phyloP scores from a whole-genome alignment of 2,113 vertebrate species.

The Pipra filicauda region DNA sequence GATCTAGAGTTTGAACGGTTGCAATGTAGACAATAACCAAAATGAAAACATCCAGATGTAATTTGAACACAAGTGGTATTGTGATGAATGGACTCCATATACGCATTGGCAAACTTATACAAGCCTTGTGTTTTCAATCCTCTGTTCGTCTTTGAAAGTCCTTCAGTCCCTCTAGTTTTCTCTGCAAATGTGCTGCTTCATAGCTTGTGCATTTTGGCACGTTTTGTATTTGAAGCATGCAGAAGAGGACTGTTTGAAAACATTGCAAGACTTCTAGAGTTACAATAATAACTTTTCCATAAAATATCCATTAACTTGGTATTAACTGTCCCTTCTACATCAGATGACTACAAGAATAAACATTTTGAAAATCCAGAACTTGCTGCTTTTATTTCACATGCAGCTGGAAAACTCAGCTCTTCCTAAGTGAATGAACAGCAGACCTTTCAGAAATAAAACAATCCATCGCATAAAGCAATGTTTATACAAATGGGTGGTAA shows the following conservation, averaged over 20 bases:
- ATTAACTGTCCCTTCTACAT: constrained; percentile 29
- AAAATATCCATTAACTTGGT: constrained; percentile 42
- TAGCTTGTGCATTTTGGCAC: constrained; percentile 25
- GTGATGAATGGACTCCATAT: not conserved
- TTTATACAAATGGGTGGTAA: not conserved
- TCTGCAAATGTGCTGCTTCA: not conserved
- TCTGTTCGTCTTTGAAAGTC: not conserved
- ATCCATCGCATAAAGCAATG: not conserved
- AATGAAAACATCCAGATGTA: not conserved
- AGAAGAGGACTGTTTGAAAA: constrained; percentile 1
- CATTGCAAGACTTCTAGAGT: not conserved
- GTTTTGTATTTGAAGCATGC: not conserved
- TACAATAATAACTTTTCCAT: constrained; percentile 36
- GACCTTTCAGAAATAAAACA: not conserved
- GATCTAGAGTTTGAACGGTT: not conserved
- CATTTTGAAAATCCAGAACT: not conserved
- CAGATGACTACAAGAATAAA: not conserved
- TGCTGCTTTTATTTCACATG: not conserved
- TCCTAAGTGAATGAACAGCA: not conserved
- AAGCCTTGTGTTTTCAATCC: not conserved
- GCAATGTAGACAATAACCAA: not conserved
- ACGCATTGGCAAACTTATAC: not conserved
- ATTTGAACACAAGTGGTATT: not conserved
- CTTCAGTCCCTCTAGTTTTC: not conserved
- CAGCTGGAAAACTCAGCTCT: not conserved